phyloP scores from a whole-genome alignment of 1,140 invertebrate genomes.

The Battus philenor region DNA sequence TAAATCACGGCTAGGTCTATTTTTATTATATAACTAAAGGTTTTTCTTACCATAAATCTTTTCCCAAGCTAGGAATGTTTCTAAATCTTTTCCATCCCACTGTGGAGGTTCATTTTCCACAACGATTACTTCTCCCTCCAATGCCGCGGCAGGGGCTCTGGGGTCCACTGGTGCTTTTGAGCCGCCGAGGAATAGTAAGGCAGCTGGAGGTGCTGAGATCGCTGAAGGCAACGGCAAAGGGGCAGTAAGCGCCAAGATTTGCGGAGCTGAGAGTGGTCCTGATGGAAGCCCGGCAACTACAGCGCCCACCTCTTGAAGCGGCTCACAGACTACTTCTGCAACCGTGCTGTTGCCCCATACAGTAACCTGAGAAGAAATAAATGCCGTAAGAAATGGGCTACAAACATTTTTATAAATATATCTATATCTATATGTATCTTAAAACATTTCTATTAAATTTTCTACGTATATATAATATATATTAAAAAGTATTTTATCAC shows the following conservation, averaged over 20 bases:
- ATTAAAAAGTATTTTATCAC: no score
- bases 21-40: no score
- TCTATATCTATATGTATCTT: no score
- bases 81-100: constrained; percentile 70
- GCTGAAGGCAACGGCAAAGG: constrained; percentile 41
- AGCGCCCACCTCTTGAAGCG: constrained; percentile 53
- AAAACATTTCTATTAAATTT: no score
- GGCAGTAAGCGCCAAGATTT: constrained; percentile 37
- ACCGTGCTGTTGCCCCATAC: constrained; percentile 58
- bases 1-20: no score
- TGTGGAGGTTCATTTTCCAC: constrained; percentile 77
- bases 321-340: constrained; percentile 57
- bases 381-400: constrained; percentile 3
- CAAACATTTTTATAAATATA: no score
- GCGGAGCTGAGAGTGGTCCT: constrained; percentile 49
- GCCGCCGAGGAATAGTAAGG: constrained; percentile 78
- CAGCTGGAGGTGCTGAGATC: constrained; percentile 61
- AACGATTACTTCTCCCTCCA: constrained; percentile 79
- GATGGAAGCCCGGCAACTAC: constrained; percentile 47
- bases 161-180: constrained; percentile 80
- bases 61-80: constrained; percentile 66
- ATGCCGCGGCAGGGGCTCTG: constrained; percentile 73
- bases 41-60: constrained; percentile 64
- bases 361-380: constrained; percentile 49
- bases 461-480: no score